Evolutionary conservation across 2,113 vertebrate species (phyloP).

Genomic region (Phodopus roborovskii): DNA sequence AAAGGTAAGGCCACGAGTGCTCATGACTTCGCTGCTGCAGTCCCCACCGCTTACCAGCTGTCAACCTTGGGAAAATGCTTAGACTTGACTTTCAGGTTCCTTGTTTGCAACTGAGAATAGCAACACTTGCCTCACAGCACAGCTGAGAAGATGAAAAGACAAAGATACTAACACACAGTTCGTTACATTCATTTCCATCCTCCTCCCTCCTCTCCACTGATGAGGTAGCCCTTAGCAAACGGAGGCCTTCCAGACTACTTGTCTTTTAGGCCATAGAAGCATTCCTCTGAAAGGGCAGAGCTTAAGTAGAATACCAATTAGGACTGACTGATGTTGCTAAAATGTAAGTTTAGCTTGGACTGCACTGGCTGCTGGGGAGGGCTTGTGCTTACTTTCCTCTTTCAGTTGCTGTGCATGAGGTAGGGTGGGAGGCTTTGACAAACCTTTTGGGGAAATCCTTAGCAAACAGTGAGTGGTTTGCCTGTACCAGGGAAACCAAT

Average conservation of each 20-base stretch:
- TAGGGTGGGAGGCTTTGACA: neutral
- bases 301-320: neutral
- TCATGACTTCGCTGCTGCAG: neutral
- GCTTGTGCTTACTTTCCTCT: neutral
- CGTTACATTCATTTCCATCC: neutral
- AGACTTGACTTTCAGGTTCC: neutral
- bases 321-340: neutral
- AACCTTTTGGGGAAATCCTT: conserved; percentile 5
- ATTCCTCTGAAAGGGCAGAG: neutral
- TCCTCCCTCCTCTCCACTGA: neutral
- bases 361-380: neutral
- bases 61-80: neutral
- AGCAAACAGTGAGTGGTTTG: neutral
- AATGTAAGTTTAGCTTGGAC: neutral
- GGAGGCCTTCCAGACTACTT: neutral
- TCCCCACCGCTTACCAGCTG: neutral
- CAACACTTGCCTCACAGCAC: neutral
- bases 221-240: neutral
- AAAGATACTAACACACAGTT: neutral
- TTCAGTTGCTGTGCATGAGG: neutral
- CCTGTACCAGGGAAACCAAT: neutral
- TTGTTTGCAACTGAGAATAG: conserved; percentile 9
- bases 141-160: neutral
- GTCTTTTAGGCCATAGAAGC: neutral
- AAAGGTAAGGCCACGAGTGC: conserved; percentile 63